Conservation (phyloP, 2,888 invertebrate genomes). For the Chrysopilus asiliformis region DNA sequence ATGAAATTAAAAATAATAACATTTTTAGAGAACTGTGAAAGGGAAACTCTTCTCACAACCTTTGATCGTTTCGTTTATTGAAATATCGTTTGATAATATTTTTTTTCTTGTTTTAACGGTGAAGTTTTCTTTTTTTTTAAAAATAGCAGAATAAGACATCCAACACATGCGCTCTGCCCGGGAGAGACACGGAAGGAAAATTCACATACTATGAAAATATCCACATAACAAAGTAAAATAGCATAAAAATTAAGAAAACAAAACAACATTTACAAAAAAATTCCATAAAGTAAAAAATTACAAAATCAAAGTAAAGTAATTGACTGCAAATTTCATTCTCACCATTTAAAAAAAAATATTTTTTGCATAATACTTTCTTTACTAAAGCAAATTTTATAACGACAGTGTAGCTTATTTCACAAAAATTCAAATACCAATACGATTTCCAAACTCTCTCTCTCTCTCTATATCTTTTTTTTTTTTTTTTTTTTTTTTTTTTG, state of each 20-base stretch:
- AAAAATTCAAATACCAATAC: slow-evolving; percentile 3
- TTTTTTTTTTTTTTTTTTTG: slow-evolving; percentile 3
- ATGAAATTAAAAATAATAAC: slow-evolving; percentile 6
- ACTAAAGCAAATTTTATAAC: not conserved
- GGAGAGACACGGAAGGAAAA: slow-evolving; percentile 28
- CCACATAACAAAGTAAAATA: no score
- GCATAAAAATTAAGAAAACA: slow-evolving; percentile 8
- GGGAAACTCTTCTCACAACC: slow-evolving; percentile 58
- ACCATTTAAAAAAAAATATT: not conserved
- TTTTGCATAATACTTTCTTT: not conserved
- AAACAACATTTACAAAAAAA: slow-evolving; percentile 12
- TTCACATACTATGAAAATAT: slow-evolving; percentile 7
- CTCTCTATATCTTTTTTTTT: not conserved
- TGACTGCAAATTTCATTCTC: slow-evolving; percentile 10
- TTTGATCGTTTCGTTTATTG: slow-evolving; percentile 5
- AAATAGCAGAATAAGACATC: slow-evolving; percentile 21
- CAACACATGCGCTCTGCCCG: slow-evolving; percentile 40
- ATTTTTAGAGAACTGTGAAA: slow-evolving; percentile 62
- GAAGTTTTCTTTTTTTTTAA: slow-evolving; percentile 1
- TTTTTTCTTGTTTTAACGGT: slow-evolving; percentile 1
- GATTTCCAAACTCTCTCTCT: not conserved
- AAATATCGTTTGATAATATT: slow-evolving; percentile 1
- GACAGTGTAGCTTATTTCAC: not conserved
- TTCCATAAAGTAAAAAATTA: not conserved
- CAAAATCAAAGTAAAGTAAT: slow-evolving; percentile 7